Conservation (phyloP, 2,113 vertebrate genomes). For the Stegastes partitus region DNA sequence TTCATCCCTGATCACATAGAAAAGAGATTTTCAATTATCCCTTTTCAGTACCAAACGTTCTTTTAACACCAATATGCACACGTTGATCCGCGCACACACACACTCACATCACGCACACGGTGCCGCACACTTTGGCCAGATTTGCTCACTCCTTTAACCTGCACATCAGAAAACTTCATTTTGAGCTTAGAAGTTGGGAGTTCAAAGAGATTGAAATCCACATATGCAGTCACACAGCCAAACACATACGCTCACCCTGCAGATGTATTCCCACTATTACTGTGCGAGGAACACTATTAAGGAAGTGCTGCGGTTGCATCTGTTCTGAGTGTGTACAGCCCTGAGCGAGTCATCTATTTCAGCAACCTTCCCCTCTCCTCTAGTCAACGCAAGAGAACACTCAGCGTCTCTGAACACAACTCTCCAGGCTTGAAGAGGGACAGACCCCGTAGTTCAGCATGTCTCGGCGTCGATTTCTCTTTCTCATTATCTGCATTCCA, state of each 20-base stretch:
- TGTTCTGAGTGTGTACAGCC: constrained; percentile 80
- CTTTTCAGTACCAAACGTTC: constrained; percentile 15
- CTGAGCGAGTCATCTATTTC: constrained; percentile 82
- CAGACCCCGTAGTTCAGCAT: constrained; percentile 52
- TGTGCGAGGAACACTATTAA: constrained; percentile 80
- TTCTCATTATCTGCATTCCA: constrained; percentile 48
- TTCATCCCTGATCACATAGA: constrained; percentile 14
- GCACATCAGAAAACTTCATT: constrained; percentile 65
- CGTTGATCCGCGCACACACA: not conserved
- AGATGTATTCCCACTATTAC: constrained; percentile 81
- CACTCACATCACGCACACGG: not conserved
- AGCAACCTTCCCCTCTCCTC: constrained; percentile 78
- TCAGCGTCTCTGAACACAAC: constrained; percentile 67
- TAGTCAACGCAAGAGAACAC: constrained; percentile 66
- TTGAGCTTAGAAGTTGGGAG: constrained; percentile 59
- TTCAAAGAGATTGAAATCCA: constrained; percentile 75
- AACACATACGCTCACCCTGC: constrained; percentile 61
- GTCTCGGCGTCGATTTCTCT: constrained; percentile 2
- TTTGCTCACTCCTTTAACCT: constrained; percentile 44
- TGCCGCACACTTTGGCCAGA: not conserved
- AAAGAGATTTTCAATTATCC: constrained; percentile 45
- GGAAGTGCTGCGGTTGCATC: constrained; percentile 82
- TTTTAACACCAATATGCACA: constrained; percentile 6
- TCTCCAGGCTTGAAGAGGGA: constrained; percentile 51
- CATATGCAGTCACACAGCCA: constrained; percentile 52